These are phyloP conservation scores for Pachliopta kotzebuea DNA, from an alignment of 2,888 invertebrate genomes.

Conservation along the genomic window DNA sequence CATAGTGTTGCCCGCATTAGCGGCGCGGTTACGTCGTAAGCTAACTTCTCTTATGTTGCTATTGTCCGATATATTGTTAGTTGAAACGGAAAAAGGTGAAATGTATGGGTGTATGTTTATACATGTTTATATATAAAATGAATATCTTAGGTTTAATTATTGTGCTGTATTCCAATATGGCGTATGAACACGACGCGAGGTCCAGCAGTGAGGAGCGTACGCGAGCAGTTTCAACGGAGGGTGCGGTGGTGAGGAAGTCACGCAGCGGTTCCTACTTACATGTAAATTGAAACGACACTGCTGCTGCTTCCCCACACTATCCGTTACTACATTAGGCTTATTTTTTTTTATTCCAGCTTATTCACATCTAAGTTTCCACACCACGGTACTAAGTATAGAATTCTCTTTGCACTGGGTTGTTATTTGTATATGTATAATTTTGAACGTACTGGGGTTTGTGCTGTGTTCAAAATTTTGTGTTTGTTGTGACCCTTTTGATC, in stretches of 20 bases:
- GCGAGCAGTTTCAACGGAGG: slow-evolving; percentile 1
- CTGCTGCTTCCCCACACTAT: slow-evolving; percentile 34
- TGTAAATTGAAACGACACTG: slow-evolving; percentile 9
- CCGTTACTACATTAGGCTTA: slow-evolving; percentile 47
- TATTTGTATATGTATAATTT: slow-evolving; percentile 47
- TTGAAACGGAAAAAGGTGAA: slow-evolving; percentile 52
- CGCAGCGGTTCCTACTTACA: slow-evolving; percentile 22
- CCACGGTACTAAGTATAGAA: slow-evolving; percentile 63
- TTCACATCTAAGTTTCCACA: slow-evolving; percentile 58
- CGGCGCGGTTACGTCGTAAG: slow-evolving; percentile 45
- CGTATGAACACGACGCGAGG: slow-evolving; percentile 39
- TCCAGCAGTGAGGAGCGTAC: slow-evolving; percentile 17
- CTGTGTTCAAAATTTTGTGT: slow-evolving; percentile 72
- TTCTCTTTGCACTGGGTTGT: slow-evolving; percentile 70
- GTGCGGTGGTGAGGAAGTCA: slow-evolving; percentile 27
- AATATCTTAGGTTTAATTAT: slow-evolving; percentile 75
- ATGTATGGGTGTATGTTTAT: slow-evolving; percentile 74
- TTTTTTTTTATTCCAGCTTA: slow-evolving; percentile 60
- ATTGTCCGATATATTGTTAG: slow-evolving; percentile 58
- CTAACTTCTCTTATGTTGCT: slow-evolving; percentile 69
- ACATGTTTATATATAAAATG: slow-evolving; percentile 72
- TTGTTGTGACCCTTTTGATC: slow-evolving; percentile 37
- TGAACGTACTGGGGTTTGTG: slow-evolving; percentile 56
- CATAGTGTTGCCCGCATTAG: slow-evolving; percentile 37
- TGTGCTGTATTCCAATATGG: slow-evolving; percentile 67